Percentiles rank a stretch among this genome's conserved stretches.
Conservation (phyloP, 2,797 vertebrate genomes). For the Anguilla anguilla region DNA sequence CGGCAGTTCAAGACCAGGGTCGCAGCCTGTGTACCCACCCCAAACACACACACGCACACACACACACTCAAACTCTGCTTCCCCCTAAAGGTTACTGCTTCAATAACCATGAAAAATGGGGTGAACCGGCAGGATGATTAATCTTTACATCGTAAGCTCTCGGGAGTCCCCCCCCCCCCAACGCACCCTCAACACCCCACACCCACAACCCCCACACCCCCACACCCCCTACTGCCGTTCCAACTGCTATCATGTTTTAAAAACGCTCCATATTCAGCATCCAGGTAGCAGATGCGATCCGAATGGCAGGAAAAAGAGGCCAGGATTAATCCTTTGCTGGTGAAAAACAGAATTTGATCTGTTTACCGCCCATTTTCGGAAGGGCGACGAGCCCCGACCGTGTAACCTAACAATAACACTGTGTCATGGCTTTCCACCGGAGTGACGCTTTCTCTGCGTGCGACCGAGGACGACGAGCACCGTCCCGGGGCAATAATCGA, state of each 20-base stretch:
- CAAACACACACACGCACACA: not conserved
- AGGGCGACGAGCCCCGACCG: not conserved
- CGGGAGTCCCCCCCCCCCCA: not conserved
- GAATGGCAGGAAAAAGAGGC: constrained; percentile 44
- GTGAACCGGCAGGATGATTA: constrained; percentile 13
- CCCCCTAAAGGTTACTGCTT: constrained; percentile 28
- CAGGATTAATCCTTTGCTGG: constrained; percentile 41
- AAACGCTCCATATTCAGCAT: constrained; percentile 40
- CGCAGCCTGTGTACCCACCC: not conserved
- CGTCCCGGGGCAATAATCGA: not conserved
- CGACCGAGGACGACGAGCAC: not conserved
- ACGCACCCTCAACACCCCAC: not conserved
- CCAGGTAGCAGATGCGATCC: constrained; percentile 34
- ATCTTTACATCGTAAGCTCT: not conserved
- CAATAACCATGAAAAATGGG: constrained; percentile 21
- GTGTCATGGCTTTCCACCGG: constrained; percentile 1
- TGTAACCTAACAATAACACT: constrained; percentile 4
- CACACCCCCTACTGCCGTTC: not conserved
- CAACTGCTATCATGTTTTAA: constrained; percentile 23
- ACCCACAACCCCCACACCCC: not conserved
- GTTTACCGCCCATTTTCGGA: constrained; percentile 34
- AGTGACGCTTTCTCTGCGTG: not conserved
- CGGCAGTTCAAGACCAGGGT: not conserved
- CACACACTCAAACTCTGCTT: not conserved
- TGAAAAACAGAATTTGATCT: constrained; percentile 51